Evolutionary conservation across 2,113 vertebrate genomes (phyloP), one percentile per base, ranked within the genome.

Genomic region (Esox niger): DNA sequence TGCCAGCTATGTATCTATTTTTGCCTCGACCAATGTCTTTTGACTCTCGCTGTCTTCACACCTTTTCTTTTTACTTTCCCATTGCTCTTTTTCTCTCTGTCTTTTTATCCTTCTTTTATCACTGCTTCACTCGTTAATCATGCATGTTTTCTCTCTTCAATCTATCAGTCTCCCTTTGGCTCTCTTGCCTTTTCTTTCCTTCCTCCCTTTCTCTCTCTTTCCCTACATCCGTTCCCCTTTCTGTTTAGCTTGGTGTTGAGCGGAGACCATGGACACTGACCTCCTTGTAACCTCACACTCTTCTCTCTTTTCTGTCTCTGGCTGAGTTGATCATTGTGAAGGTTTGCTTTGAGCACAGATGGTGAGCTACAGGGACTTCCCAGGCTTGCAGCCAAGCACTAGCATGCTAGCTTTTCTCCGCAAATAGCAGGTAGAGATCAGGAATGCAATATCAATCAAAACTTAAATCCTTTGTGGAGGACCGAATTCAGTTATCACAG

Each of bases 331-430:
- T 67, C 23, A n/a, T 8, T 66, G 65, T n/a, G 38, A 74, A 69
- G 66, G 74, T 81, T 74, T 75, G 69, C 70, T 82, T 79, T 77
- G 77, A 81, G 79, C 81, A 78, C 85, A 84, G 82, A 89, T 87
- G 85, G 82, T 43, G 73, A 83, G 65, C 82, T 74, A 80, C 83
- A 74, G 77, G 70, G 82, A 84, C 72, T 47, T 11, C 69, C 70
- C 74, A 84, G 86, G 86, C 82, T 79, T 56, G 30, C 49, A 68
- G 77, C 88, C 77, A 83, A 76, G 27, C 17, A 15, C 15, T 43
- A 43, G 38, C 13, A 1, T 4, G 5, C 38, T 43, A 43, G 9
- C 35, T 35, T 77, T 65, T 80, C 75, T 81, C 72, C 85, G 78
- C 81, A 75, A 27, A 61, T n/a, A 66, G 71, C 80, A 84, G 84